These are phyloP conservation scores for Seriola rivoliana DNA, from an alignment of 2,113 vertebrate genomes.

Conservation along the genomic window DNA sequence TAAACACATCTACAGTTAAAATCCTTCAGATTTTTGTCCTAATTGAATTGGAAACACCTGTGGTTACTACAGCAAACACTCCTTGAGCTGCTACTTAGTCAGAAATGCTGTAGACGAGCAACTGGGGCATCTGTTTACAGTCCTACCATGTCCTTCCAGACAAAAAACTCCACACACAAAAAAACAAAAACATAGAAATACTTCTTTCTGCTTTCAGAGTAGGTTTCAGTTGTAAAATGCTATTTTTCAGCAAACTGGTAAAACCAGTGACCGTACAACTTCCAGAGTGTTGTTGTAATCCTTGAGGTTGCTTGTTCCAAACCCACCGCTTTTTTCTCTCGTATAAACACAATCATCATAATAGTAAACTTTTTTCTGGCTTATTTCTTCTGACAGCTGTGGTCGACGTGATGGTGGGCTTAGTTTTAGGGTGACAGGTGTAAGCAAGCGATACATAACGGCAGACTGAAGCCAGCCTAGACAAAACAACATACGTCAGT, in stretches of 20 bases:
- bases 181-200: neutral
- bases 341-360: neutral
- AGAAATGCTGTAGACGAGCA: too few species aligned
- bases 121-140: neutral
- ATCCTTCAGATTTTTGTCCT: too few species aligned
- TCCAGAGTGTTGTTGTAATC: neutral
- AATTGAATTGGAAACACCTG: too few species aligned
- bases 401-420: neutral
- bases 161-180: too few species aligned
- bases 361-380: neutral
- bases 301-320: neutral
- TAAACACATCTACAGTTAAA: neutral
- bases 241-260: neutral
- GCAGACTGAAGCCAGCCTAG: slow-evolving; percentile 10
- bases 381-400: slow-evolving; percentile 26
- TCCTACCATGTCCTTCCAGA: neutral
- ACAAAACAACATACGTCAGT: slow-evolving; percentile 53
- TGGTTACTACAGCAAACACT: too few species aligned
- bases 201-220: neutral
- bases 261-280: neutral
- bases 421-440: slow-evolving; percentile 44
- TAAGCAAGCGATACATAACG: slow-evolving; percentile 20
- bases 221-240: neutral
- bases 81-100: too few species aligned
- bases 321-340: neutral